phyloP scores from a whole-genome alignment of 2,797 vertebrate genomes.

The Microhierax caerulescens region DNA sequence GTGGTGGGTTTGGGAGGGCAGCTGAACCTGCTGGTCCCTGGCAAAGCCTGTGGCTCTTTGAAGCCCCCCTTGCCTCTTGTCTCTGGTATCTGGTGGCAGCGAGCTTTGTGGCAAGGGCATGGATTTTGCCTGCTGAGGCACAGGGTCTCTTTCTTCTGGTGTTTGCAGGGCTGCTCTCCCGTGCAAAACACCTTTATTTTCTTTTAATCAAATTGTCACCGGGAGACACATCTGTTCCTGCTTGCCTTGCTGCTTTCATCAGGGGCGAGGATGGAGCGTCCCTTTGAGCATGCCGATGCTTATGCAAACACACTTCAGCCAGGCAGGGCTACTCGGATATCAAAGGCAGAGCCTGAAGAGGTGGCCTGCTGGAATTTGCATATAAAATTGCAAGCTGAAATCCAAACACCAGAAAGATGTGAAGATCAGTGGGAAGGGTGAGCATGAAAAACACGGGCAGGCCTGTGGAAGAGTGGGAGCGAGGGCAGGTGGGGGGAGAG shows the following conservation, averaged over 20 bases:
- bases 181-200: not conserved
- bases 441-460: conserved; percentile 31
- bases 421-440: conserved; percentile 9
- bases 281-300: not conserved
- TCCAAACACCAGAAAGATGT: conserved; percentile 4
- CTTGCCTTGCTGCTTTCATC: conserved; percentile 46
- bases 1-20: rapidly evolving
- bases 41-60: rapidly evolving
- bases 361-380: conserved; percentile 52
- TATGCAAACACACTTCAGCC: conserved; percentile 25
- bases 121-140: not conserved
- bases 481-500: not conserved
- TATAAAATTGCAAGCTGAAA: not conserved
- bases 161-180: not conserved
- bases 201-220: conserved; percentile 67
- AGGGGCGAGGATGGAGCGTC: conserved; percentile 49
- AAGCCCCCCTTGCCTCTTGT: not conserved
- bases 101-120: rapidly evolving
- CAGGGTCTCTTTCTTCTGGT: not conserved
- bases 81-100: rapidly evolving
- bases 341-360: conserved; percentile 53
- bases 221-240: conserved; percentile 44
- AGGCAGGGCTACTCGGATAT: conserved; percentile 30
- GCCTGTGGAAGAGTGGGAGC: not conserved
- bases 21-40: not conserved